A percentile compares a stretch with the other conserved stretches of the same genome.
Conservation (phyloP, 1,140 invertebrate genomes). For the Listronotus oregonensis region DNA sequence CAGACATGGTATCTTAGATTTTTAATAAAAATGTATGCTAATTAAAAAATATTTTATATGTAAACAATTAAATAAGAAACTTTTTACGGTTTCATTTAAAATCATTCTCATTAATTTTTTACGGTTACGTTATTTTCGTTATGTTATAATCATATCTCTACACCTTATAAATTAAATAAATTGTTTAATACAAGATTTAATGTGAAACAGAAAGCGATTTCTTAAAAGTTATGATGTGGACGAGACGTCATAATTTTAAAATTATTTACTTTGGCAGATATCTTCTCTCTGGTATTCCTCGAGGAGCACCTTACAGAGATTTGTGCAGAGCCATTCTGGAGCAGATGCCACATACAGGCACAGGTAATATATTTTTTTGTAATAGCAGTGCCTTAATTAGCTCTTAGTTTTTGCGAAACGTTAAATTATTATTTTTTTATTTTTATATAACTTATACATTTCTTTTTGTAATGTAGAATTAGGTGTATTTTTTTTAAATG, state of each 20-base stretch:
- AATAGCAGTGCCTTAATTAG: slow-evolving; percentile 5
- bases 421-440: background rate
- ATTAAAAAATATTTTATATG: no score
- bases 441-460: no score
- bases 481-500: no score
- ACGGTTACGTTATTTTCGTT: no score
- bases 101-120: no score
- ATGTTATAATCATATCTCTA: no score
- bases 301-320: slow-evolving; percentile 78
- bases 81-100: no score
- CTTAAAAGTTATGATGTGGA: background rate
- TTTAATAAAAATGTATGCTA: no score
- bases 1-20: no score
- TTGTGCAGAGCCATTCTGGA: slow-evolving; percentile 82
- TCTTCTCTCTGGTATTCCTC: slow-evolving; percentile 68
- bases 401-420: slow-evolving; percentile 1
- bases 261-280: slow-evolving; percentile 60
- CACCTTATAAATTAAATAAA: no score
- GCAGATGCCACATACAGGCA: slow-evolving; percentile 69
- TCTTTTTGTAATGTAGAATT: no score
- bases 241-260: slow-evolving; percentile 10
- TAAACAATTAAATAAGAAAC: no score
- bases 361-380: slow-evolving; percentile 54
- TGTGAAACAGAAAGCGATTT: slow-evolving; percentile 10
- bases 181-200: slow-evolving; percentile 1